Percentiles rank a stretch among this genome's conserved stretches.
These are phyloP conservation scores for Diadegma fenestrale DNA, from an alignment of 2,888 invertebrate species.

Conservation along the genomic window DNA sequence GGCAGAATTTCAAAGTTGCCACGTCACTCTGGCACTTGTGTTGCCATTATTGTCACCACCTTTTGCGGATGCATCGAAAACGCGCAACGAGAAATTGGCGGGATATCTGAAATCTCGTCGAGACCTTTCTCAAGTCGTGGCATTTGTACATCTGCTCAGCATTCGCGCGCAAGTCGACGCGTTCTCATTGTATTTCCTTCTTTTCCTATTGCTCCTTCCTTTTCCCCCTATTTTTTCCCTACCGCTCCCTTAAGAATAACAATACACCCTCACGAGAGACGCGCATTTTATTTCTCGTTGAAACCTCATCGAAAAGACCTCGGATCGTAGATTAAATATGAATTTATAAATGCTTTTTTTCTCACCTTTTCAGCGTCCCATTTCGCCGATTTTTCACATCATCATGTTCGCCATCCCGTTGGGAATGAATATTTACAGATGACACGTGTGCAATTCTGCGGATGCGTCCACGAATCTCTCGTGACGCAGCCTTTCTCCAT, in stretches of 20 bases:
- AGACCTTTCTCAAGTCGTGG: constrained; percentile 70
- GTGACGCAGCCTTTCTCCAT: constrained; percentile 43
- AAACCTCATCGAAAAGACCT: constrained; percentile 18
- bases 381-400: constrained; percentile 39
- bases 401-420: constrained; percentile 11
- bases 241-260: constrained; percentile 38
- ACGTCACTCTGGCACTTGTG: constrained; percentile 71
- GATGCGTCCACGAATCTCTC: constrained; percentile 33
- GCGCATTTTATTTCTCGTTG: constrained; percentile 51
- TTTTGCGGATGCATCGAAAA: constrained; percentile 80
- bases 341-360: constrained; percentile 23
- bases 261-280: constrained; percentile 25
- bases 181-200: constrained; percentile 23
- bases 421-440: constrained; percentile 13
- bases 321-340: constrained; percentile 21
- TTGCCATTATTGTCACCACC: constrained; percentile 76
- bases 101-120: constrained; percentile 77
- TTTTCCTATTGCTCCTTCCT: background rate
- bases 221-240: constrained; percentile 9
- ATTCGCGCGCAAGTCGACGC: constrained; percentile 17
- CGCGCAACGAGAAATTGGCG: constrained; percentile 81
- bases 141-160: constrained; percentile 52
- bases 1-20: constrained; percentile 76
- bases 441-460: constrained; percentile 2
- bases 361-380: background rate